Percentiles rank a stretch among this genome's conserved stretches.
phyloP scores from a whole-genome alignment of 2,113 vertebrate genomes.

The Galbula dea region DNA sequence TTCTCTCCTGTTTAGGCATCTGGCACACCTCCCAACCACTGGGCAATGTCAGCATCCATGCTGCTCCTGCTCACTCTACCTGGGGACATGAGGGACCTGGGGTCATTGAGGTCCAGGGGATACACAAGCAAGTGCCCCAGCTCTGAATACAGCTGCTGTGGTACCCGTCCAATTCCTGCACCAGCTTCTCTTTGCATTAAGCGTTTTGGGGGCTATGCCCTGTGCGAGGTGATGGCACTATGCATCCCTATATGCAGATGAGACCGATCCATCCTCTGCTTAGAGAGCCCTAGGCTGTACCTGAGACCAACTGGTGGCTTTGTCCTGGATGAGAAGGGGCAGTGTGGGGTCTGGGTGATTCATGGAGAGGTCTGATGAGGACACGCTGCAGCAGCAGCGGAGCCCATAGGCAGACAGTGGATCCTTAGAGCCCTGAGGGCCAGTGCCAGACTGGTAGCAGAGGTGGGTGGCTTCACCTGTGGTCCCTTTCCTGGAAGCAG shows the following conservation, averaged over 20 bases:
- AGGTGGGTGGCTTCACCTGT: not conserved
- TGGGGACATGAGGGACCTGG: not conserved
- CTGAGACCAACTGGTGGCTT: not conserved
- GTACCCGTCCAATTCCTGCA: rapidly evolving
- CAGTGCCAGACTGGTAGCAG: not conserved
- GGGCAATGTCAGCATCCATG: rapidly evolving
- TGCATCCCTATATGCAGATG: rapidly evolving
- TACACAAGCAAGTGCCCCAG: not conserved
- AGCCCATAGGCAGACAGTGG: not conserved
- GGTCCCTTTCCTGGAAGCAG: not conserved
- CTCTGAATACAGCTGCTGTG: not conserved
- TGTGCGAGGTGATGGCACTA: rapidly evolving
- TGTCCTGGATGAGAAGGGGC: not conserved
- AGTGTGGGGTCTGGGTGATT: not conserved
- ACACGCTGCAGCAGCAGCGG: not conserved
- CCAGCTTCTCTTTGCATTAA: not conserved
- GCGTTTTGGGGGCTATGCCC: not conserved
- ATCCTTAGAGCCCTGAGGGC: not conserved
- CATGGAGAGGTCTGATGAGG: not conserved
- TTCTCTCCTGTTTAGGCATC: not conserved
- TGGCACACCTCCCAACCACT: not conserved
- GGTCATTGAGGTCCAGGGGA: not conserved
- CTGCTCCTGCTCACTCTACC: not conserved
- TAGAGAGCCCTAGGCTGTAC: not conserved
- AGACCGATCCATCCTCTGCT: rapidly evolving